Evolutionary conservation across 2,797 vertebrate species (phyloP).

Genomic region (Eidolon dupreanum): DNA sequence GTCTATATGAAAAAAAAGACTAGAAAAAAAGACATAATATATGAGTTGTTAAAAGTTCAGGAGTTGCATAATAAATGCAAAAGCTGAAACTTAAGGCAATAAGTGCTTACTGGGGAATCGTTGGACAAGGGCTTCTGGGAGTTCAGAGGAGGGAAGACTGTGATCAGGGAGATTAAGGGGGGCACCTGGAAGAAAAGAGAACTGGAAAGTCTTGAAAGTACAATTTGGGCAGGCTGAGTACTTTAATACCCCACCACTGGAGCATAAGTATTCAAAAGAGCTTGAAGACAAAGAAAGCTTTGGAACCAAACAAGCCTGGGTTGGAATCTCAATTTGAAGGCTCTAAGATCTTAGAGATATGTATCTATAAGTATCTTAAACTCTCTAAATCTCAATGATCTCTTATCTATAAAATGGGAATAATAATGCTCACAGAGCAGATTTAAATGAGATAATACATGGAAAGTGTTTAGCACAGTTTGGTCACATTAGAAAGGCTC

Average conservation of each 20-base stretch:
- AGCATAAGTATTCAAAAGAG: not conserved
- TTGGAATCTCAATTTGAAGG: not conserved
- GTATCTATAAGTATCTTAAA: not conserved
- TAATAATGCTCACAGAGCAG: not conserved
- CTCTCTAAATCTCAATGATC: not conserved
- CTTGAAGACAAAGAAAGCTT: not conserved
- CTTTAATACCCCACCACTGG: not conserved
- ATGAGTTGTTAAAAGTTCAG: not conserved
- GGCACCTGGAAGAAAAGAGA: not conserved
- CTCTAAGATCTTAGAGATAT: not conserved
- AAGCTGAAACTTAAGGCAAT: not conserved
- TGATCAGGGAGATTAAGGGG: not conserved
- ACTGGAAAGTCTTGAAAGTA: not conserved
- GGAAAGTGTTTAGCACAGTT: not conserved
- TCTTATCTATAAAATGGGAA: not conserved
- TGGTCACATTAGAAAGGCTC: not conserved
- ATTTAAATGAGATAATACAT: not conserved
- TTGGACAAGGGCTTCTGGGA: not conserved
- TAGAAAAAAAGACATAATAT: conserved; percentile 2
- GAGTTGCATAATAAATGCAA: not conserved
- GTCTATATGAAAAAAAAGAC: not conserved
- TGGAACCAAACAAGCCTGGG: not conserved
- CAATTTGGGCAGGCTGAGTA: not conserved
- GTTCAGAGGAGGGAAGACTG: not conserved
- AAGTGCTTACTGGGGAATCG: not conserved